Percentiles rank a stretch among this genome's conserved stretches.
phyloP scores from a whole-genome alignment of 2,113 vertebrate genomes.

The Phainopepla nitens region DNA sequence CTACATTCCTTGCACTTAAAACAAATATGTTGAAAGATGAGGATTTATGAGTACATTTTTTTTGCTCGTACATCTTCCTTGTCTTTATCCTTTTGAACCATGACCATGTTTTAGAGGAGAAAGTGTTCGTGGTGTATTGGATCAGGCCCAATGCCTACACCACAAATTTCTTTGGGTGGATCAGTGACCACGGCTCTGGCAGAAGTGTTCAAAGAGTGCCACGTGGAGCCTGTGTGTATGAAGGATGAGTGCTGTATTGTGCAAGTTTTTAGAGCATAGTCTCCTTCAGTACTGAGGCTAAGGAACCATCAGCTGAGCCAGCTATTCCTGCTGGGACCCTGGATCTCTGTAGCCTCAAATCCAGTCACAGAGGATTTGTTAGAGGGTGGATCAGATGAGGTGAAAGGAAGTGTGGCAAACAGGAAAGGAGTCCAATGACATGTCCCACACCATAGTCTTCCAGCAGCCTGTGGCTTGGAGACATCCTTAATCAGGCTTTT shows the following conservation, averaged over 20 bases:
- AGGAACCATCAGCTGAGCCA: not conserved
- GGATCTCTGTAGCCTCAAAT: not conserved
- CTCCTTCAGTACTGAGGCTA: not conserved
- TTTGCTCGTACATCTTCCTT: not conserved
- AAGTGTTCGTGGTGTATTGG: not conserved
- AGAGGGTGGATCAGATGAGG: not conserved
- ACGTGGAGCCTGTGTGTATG: not conserved
- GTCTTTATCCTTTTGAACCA: not conserved
- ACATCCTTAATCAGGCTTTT: not conserved
- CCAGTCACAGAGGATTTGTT: not conserved
- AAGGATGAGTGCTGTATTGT: not conserved
- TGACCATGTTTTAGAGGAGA: not conserved
- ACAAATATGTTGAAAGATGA: not conserved
- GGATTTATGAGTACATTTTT: not conserved
- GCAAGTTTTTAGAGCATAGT: not conserved
- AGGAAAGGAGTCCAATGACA: not conserved
- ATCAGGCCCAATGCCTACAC: not conserved
- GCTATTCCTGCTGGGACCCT: not conserved
- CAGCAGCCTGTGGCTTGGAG: not conserved
- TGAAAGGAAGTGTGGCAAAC: not conserved
- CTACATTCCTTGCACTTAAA: not conserved
- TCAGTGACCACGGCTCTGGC: accelerated
- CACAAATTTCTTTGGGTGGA: not conserved
- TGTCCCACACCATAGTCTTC: not conserved
- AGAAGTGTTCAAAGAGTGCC: not conserved